Evolutionary conservation across 2,797 vertebrate genomes (phyloP).

Genomic region (Rhinichthys osculus): DNA sequence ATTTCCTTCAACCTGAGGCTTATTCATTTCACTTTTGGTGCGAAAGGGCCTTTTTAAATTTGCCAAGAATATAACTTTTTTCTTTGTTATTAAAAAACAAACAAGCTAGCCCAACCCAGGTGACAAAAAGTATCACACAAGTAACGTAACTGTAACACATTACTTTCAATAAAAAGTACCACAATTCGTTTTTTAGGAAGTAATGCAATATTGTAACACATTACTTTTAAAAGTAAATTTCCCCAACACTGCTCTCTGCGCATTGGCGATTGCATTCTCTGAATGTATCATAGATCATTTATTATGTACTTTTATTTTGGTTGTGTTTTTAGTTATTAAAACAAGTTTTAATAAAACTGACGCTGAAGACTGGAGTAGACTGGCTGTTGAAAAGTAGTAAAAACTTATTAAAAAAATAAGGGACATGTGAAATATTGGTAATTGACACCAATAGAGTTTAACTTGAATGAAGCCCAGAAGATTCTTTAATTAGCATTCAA

Average conservation of each 20-base stretch:
- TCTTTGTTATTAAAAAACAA: too few relatives aligned
- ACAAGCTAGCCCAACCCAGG: too few relatives aligned
- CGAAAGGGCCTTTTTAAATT: too few relatives aligned
- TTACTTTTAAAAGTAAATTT: neutral
- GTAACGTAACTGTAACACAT: neutral
- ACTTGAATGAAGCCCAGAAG: too few relatives aligned
- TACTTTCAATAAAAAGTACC: neutral
- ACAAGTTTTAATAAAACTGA: neutral
- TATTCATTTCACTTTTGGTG: too few relatives aligned
- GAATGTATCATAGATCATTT: neutral
- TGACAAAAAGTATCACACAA: neutral
- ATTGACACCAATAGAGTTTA: neutral
- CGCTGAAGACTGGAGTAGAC: neutral
- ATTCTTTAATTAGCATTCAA: slow-evolving; percentile 1
- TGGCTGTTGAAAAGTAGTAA: neutral
- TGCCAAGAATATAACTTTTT: too few relatives aligned
- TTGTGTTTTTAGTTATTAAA: neutral
- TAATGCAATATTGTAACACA: neutral
- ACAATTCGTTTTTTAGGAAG: neutral
- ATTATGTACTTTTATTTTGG: neutral
- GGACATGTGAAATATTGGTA: neutral
- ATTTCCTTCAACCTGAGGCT: too few relatives aligned
- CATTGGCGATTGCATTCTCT: neutral
- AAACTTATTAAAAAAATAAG: neutral
- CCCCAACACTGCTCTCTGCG: neutral